Base-by-base conservation (phyloP, 1,140 invertebrate genomes). In the Sinella curviseta region DNA sequence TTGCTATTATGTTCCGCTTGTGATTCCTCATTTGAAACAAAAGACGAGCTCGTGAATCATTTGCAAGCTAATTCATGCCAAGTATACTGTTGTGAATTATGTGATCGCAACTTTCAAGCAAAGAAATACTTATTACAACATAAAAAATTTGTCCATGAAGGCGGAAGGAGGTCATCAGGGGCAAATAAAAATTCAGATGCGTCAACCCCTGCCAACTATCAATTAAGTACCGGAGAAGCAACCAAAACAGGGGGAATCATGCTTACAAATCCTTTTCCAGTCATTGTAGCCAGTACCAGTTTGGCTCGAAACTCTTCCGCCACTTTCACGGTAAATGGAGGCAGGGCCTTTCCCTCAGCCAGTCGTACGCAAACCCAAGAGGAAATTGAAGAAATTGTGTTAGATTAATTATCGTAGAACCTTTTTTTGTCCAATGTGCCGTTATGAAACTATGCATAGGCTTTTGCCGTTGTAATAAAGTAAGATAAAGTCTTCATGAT, bases 261-360 rank as follows among this genome's bases (percentile, higher is more conserved):
- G 24, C 3, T 3, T 4, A 26, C 14, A 70, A 33, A 70, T n/a
- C n/a, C 30, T 31, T 33, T 31, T 31, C 65, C 65, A 33, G 30
- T 70, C 24, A 70, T 70, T n/a, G 31, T 70, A 1, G 65, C 28
- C 2, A 70, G 65, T n/a, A 70, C 26, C 26, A 70, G 65, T 70
- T 70, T 70, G 24, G 65, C 65, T 14, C 57, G n/a, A n/a, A n/a
- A n/a, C n/a, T 20, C 39, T 12, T 12, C 8, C 39, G 39, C 39
- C 39, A 8, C 8, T 8, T 48, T 48, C 8, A 48, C 39, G 8
- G 39, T 48, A 20, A 48, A 48, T 20, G 8, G 20, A 48, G 20
- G 20, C 39, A 48, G 39, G 20, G 39, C 39, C 39, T 48, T 48
- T 48, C 39, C 39, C 8, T 20, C n/a, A n/a, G n/a, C n/a, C n/a